Base-by-base conservation (phyloP, 2,797 vertebrate genomes). In the Sebastes melanostomus region DNA sequence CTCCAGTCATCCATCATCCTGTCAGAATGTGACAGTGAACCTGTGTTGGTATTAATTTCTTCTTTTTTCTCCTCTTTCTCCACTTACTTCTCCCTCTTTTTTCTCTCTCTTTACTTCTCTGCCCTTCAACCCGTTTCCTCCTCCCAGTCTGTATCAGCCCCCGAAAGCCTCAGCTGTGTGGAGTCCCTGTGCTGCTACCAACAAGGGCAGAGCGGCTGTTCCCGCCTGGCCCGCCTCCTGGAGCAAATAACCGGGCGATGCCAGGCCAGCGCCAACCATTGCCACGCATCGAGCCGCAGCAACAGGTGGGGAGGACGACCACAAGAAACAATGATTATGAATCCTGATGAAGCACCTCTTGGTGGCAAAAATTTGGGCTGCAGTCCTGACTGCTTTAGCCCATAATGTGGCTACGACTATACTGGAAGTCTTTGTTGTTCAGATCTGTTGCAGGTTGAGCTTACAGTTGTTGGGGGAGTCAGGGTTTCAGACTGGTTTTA, bases 181-280 rank as follows among this genome's bases (percentile, higher is more conserved):
- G 98, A 99, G 94, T 99, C 98, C 94, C 83, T 98, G 96, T 98
- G 97, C 96, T 99, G 98, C 95, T 96, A 97, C 97, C 95, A 97
- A 92, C 95, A 96, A 91, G 97, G 97, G 94, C 95, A 97, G 92
- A 96, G 97, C 95, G 94, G 95, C 85, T 97, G 97, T 90, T 50
- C 96, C 92, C 94, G 97, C 96, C 75, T 97, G 98, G 95, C 96
- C 96, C 92, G 83, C 96, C 86, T 97, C 96, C 93, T 99, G 97
- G 98, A 98, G 87, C 97, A 96, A 96, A 88, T 98, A 74, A 97
- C 96, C 81, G 96, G 96, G 84, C 95, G 94, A 66, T 98, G 97
- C 89, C 96, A 95, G 84, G 94, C 94, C 10, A 6, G 91, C 75
- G 91, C 95, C 93, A 96, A 91, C 96, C 97, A 96, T 96, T 98